Percentiles rank a stretch among this genome's conserved stretches.
Evolutionary conservation across 2,113 vertebrate genomes (phyloP).

Genomic region (Micronycteris hirsuta): DNA sequence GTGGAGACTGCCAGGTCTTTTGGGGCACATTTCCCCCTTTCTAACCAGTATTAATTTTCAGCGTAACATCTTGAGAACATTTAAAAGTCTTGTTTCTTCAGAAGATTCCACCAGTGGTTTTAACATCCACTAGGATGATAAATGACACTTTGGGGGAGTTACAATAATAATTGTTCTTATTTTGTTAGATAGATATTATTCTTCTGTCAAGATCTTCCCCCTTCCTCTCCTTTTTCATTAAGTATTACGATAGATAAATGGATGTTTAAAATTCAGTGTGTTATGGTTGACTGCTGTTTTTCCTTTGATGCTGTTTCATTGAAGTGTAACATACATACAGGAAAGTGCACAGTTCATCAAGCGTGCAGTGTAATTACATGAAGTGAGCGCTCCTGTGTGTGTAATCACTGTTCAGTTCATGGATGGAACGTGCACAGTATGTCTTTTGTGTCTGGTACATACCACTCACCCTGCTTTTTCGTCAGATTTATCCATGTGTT

Average conservation of each 20-base stretch:
- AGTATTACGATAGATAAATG: neutral
- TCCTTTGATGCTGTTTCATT: neutral
- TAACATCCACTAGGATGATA: neutral
- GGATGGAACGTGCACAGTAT: neutral
- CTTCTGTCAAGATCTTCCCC: neutral
- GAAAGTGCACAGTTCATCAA: neutral
- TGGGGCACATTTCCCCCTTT: neutral
- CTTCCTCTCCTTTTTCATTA: neutral
- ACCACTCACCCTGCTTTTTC: neutral
- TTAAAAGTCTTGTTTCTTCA: neutral
- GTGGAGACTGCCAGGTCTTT: neutral
- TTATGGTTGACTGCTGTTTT: neutral
- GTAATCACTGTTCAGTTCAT: neutral
- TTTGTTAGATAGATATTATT: constrained; percentile 4
- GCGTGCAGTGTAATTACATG: neutral
- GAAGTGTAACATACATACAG: neutral
- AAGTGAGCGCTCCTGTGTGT: neutral
- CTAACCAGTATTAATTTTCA: neutral
- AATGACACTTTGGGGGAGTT: neutral
- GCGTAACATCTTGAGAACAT: neutral
- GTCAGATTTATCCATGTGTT: neutral
- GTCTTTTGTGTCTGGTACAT: neutral
- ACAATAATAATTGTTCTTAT: neutral
- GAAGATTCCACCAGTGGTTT: neutral
- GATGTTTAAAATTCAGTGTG: neutral